Evolutionary conservation across 2,888 invertebrate species (phyloP), one percentile per base, ranked within the genome.

Genomic region (Drosophila crucigera): DNA sequence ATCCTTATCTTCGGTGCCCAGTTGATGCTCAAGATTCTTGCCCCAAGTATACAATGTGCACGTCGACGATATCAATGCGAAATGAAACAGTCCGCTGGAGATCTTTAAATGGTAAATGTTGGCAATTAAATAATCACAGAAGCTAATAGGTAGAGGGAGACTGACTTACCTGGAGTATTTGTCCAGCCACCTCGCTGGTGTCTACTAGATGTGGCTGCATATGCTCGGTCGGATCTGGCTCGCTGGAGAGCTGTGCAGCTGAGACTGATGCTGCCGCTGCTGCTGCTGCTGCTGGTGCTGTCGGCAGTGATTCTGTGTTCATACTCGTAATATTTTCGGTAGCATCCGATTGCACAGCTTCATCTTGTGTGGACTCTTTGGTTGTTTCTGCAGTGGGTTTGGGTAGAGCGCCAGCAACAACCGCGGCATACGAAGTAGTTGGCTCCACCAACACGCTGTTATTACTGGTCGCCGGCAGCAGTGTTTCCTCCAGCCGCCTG

Each of bases 11-110:
- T 93, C 93, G 2, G 92, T 93, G 28, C 97, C 98, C 63, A 98
- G 94, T 92, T 98, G 98, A 41, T 98, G 98, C 91, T 98, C 98
- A 74, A 97, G 95, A 93, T 97, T 98, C 75, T 97, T 95, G 3
- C 98, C 98, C 97, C 98, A 98, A 0, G 96, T 95, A 85, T 96
- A 97, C 2, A 97, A 93, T 10, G 95, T 94, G 7, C 97, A 97
- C 61, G 95, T 94, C 62, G 95, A 95, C 50, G 96, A 96, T 58
- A 97, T 92, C 60, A 97, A 93, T 49, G 96, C 96, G 47, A 96
- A 97, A 92, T 98, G 98, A 91, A 97, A 96, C 93, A 97, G 96
- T 1, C 98, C 98, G 68, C 96, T 96, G 50, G 96, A 94, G 73
- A 96, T 91, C 94, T 93, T 31, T 16, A 55, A 62, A 59, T 4